Base-by-base conservation (phyloP, 2,888 invertebrate species). In the Lathronympha strigana region DNA sequence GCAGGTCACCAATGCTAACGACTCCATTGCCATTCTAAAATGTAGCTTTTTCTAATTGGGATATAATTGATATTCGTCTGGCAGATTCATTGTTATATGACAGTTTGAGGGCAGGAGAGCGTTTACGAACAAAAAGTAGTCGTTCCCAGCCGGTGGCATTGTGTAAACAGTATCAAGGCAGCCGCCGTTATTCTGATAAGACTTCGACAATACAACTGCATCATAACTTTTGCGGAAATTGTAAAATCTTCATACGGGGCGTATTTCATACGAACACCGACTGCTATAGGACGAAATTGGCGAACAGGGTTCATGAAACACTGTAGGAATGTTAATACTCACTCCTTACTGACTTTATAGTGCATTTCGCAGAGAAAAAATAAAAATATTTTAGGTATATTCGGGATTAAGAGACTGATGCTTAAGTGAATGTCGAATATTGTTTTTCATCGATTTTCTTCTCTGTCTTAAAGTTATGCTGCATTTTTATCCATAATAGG, bases 141-240 rank as follows among this genome's bases (percentile, higher is more conserved):
- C 54, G 55, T 55, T 68, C 60, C 51, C 64, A 61, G 61, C 17
- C 33, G 50, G 51, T 68, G 70, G 72, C 68, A 78, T 81, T 80
- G 81, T 77, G 69, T 69, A 71, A 75, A 73, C 64, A 69, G 67
- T 79, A 78, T 72, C 74, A 75, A 72, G 69, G 69, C 68, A 57
- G 54, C 45, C 69, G 70, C 9, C 43, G 68, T 72, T 61, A 77
- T 78, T 77, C 73, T 61, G 67, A 69, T 69, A 70, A 63, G 62
- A 70, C 50, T 62, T 15, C 61, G 33, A 54, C 73, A 74, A 69
- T 68, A 71, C 51, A 58, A 61, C 53, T 61, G 36, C 19, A 40
- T 21, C 5, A 19, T 21, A 49, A 36, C 33, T 49, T 23, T 15
- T 19, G 2, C 40, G 17, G 9, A 9, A 13, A 21, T 23, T 47